Percentiles rank a stretch among this genome's conserved stretches.
Conservation (phyloP, 2,797 vertebrate species). For the Oceanodroma leucorhoa region DNA sequence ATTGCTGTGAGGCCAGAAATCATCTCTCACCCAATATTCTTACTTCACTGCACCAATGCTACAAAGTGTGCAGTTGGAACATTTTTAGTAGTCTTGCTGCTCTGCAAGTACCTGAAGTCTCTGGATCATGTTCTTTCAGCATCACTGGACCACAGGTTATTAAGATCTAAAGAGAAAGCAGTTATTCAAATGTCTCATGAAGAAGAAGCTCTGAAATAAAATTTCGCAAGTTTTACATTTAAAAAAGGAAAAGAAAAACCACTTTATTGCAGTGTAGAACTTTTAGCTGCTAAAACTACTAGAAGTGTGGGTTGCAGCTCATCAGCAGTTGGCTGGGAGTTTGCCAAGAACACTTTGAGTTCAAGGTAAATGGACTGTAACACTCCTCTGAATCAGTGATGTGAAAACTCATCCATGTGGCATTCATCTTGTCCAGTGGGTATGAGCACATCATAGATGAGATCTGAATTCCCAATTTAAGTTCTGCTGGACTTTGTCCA, state of each 20-base stretch:
- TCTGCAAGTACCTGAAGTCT: background rate
- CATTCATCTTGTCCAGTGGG: background rate
- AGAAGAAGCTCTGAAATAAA: background rate
- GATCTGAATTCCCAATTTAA: background rate
- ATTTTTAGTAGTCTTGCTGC: background rate
- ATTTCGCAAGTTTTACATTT: background rate
- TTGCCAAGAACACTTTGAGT: background rate
- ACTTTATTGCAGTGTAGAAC: background rate
- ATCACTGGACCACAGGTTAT: background rate
- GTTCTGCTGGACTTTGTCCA: background rate
- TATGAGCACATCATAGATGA: background rate
- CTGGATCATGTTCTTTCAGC: background rate
- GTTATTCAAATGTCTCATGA: background rate
- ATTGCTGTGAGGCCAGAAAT: background rate
- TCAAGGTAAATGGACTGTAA: background rate
- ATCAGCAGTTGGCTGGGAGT: background rate
- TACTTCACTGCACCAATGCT: background rate
- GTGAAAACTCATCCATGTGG: background rate
- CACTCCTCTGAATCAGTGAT: background rate
- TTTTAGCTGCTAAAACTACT: background rate
- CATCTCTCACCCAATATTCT: background rate
- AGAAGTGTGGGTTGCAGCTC: background rate
- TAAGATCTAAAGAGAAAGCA: background rate
- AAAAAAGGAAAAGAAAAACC: background rate
- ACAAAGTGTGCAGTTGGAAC: background rate